A percentile compares a stretch with the other conserved stretches of the same genome.
These are phyloP conservation scores for Torymus auratus DNA, from an alignment of 2,888 invertebrate genomes.

Conservation along the genomic window DNA sequence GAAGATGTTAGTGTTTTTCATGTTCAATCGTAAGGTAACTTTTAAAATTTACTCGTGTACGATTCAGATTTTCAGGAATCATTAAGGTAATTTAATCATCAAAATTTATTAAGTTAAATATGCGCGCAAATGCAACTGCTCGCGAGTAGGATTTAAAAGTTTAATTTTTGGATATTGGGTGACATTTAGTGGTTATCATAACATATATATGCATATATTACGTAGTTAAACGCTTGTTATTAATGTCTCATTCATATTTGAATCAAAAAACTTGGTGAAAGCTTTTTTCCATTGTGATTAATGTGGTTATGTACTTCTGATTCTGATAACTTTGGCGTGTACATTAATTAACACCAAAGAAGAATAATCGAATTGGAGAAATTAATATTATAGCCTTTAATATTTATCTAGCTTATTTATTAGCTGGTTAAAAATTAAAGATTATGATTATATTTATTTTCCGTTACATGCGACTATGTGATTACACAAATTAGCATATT, in stretches of 20 bases:
- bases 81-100: constrained; percentile 11
- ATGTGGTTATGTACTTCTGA: not conserved
- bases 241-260: not conserved
- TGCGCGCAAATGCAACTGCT: constrained; percentile 28
- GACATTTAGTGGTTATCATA: constrained; percentile 42
- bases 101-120: constrained; percentile 13
- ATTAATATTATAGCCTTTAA: not conserved
- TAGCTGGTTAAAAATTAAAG: constrained; percentile 36
- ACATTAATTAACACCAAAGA: constrained; percentile 10
- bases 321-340: constrained; percentile 11
- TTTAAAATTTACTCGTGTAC: constrained; percentile 16
- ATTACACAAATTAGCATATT: constrained; percentile 48
- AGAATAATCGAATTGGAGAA: not conserved
- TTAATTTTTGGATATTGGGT: constrained; percentile 23
- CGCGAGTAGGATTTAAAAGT: constrained; percentile 15
- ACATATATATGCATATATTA: constrained; percentile 18
- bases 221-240: constrained; percentile 13
- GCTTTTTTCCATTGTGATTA: not conserved
- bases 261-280: constrained; percentile 5
- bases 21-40: constrained; percentile 32
- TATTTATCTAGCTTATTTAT: constrained; percentile 16
- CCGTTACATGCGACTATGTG: constrained; percentile 13
- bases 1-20: constrained; percentile 17
- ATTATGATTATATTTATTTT: constrained; percentile 17
- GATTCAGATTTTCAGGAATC: constrained; percentile 39